Evolutionary conservation across 2,797 vertebrate species (phyloP).

Genomic region (Chelonia mydas): DNA sequence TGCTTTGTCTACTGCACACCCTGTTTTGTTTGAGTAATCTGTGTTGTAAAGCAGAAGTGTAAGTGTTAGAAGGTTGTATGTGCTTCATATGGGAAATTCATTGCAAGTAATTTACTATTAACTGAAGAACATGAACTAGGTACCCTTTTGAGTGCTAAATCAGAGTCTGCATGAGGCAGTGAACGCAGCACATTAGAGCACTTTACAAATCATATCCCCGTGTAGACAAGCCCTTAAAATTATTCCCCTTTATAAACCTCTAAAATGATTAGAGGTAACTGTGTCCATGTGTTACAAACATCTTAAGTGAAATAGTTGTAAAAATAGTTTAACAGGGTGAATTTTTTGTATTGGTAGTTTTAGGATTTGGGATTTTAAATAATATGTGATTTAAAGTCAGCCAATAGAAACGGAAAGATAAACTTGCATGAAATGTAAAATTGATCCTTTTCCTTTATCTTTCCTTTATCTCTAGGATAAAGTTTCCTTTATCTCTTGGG

Average conservation of each 20-base stretch:
- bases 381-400: not conserved
- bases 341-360: not conserved
- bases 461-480: no score
- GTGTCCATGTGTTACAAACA: not conserved
- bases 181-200: not conserved
- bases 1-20: no score
- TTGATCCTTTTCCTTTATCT: not conserved
- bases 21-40: not conserved
- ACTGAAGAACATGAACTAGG: not conserved
- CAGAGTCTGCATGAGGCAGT: not conserved
- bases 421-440: not conserved
- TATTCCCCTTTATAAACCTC: not conserved
- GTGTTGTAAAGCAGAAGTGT: not conserved
- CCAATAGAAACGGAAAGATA: accelerated
- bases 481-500: not conserved
- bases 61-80: not conserved
- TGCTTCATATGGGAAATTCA: not conserved
- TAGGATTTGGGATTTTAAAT: not conserved
- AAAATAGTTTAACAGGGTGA: not conserved
- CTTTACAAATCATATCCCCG: not conserved
- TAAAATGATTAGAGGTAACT: not conserved
- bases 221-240: not conserved
- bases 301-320: not conserved
- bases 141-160: not conserved
- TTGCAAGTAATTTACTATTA: not conserved